Evolutionary conservation across 2,888 invertebrate species (phyloP).

Genomic region (Oscheius sp.): DNA sequence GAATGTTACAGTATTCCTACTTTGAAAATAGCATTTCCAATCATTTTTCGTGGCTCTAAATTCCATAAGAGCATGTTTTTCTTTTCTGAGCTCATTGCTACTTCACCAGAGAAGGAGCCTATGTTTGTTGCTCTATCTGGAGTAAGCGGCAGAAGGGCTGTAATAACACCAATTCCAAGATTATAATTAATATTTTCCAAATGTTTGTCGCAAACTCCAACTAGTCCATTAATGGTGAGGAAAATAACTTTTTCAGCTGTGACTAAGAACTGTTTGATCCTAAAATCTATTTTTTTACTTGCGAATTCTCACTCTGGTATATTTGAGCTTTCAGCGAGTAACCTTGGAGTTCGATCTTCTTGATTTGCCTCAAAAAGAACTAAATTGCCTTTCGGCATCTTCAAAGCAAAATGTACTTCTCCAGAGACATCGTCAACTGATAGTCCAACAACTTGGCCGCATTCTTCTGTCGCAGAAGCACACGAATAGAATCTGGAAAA

Average conservation of each 20-base stretch:
- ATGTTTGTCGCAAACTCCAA: conserved; percentile 56
- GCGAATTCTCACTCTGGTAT: conserved; percentile 40
- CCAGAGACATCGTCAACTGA: conserved; percentile 53
- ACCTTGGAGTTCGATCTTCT: conserved; percentile 30
- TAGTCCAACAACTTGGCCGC: conserved; percentile 64
- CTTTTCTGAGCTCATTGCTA: conserved; percentile 41
- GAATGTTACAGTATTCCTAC: conserved; percentile 27
- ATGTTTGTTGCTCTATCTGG: conserved; percentile 19
- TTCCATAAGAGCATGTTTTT: conserved; percentile 56
- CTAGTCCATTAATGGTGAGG: conserved; percentile 52
- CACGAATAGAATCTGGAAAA: conserved; percentile 56
- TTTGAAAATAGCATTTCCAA: conserved; percentile 51
- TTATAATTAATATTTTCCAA: conserved; percentile 37
- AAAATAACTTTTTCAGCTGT: conserved; percentile 59
- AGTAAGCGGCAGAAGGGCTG: conserved; percentile 13
- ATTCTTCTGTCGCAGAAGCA: conserved; percentile 48
- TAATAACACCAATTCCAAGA: neutral
- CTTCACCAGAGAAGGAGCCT: conserved; percentile 34
- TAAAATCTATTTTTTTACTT: too few species aligned
- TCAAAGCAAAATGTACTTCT: conserved; percentile 39
- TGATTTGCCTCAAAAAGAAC: conserved; percentile 41
- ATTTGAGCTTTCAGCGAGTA: conserved; percentile 29
- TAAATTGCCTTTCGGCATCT: conserved; percentile 40
- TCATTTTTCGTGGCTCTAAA: conserved; percentile 40
- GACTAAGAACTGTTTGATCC: conserved; percentile 57